Evolutionary conservation across 1,140 invertebrate species (phyloP), one percentile per base, ranked within the genome.

Genomic region (Radopholus similis): DNA sequence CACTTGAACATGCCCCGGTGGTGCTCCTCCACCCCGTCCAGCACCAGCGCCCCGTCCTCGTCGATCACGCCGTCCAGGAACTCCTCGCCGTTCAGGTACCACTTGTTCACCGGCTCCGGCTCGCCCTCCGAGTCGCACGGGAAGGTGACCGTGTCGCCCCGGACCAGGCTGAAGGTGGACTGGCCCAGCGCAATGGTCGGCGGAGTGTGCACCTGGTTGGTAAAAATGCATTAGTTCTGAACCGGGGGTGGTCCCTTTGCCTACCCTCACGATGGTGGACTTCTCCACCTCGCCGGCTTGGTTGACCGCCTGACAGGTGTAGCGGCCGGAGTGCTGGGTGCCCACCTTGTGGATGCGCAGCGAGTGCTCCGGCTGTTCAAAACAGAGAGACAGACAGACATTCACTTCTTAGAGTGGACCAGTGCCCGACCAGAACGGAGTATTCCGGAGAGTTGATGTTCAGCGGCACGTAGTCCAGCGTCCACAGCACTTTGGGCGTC

Each of bases 281-380:
- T 80, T 74, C 23, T 75, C 70, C 5, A 71, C 77, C 37, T 77
- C 73, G 28, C 70, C 70, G 3, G 70, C 70, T 55, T 56, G 32
- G 35, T 64, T 73, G 4, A 57, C 68, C 2, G 83, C 83, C n/a
- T 70, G 78, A 66, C 84, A 85, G 6, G 75, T 71, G 62, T 84
- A 85, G 6, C 68, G 68, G 6, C 83, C 84, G 23, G 81, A 80
- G 70, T 86, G 83, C 1, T 71, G 58, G 11, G 81, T 66, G 23
- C 81, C 75, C 34, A 82, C 78, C 35, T 80, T 81, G 63, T 80
- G 80, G 18, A 87, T 84, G 42, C 84, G 81, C 15, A 87, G 71
- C 40, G 80, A 83, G 1, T 84, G 83, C 70, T 85, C 83, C 23
- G 71, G 11, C 83, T 84, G 49, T 78, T 72, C 60, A 66, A 38